Percentiles rank a stretch among this genome's conserved stretches.
These are phyloP conservation scores for Heloderma charlesbogerti DNA, from an alignment of 2,113 vertebrate species.

Conservation along the genomic window DNA sequence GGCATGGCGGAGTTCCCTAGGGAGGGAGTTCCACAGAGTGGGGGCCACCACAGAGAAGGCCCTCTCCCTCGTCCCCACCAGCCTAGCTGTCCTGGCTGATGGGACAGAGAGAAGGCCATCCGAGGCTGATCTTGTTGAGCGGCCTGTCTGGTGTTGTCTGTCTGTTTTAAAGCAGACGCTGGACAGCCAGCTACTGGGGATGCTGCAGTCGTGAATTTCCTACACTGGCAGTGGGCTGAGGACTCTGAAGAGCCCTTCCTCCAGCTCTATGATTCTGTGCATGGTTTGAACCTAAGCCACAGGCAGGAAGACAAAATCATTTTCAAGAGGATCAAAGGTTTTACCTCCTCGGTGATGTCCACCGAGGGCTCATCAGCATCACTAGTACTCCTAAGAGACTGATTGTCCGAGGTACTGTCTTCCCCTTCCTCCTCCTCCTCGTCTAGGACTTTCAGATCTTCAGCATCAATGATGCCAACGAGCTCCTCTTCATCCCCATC, in stretches of 20 bases:
- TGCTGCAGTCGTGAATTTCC: too few relatives aligned
- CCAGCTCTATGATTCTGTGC: neutral
- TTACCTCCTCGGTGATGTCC: constrained; percentile 83
- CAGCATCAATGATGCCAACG: constrained; percentile 82
- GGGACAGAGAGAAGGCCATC: too few relatives aligned
- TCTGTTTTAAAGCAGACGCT: neutral
- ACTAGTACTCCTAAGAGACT: constrained; percentile 76
- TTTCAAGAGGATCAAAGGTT: constrained; percentile 37
- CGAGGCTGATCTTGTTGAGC: too few relatives aligned
- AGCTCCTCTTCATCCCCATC: constrained; percentile 85
- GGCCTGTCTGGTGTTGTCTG: too few relatives aligned
- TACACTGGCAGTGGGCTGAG: neutral
- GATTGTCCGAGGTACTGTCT: constrained; percentile 78
- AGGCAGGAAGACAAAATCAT: neutral
- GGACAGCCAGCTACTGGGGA: neutral
- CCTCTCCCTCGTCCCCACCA: too few relatives aligned
- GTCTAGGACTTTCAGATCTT: constrained; percentile 86
- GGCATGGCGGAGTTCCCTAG: too few relatives aligned
- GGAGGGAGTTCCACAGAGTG: too few relatives aligned
- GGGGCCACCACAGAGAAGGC: too few relatives aligned
- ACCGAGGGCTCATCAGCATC: constrained; percentile 78
- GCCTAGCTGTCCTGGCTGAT: too few relatives aligned
- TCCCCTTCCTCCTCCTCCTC: constrained; percentile 71
- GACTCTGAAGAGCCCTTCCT: too few relatives aligned
- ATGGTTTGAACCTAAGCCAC: neutral